Base-by-base conservation (phyloP, 2,797 vertebrate genomes). In the Garrulus glandarius region DNA sequence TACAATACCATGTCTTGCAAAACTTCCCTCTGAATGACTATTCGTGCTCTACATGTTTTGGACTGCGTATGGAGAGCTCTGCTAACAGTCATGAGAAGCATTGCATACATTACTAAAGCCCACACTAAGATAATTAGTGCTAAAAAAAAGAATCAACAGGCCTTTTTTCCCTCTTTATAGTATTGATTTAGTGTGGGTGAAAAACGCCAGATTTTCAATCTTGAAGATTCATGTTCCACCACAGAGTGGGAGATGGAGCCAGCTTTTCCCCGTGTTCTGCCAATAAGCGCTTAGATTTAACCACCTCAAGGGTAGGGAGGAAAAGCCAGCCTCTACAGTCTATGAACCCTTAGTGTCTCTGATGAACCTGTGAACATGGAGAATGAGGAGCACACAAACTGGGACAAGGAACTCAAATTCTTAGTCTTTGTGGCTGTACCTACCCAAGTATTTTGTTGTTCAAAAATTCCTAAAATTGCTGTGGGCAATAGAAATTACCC, bases 141-240 rank as follows among this genome's bases (percentile, higher is more conserved):
- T 82, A 92, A 94, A 91, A 92, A 91, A 92, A 89, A 77, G 22
- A 89, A 82, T 79, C 74, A 95, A 89, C 91, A 90, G 74, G 74
- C 53, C 39, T 60, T 79, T 90, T 76, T 36, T 2, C 11, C 61
- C 68, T 83, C 86, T 95, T 95, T 93, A 91, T 92, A 96, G 88
- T 91, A 92, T 64, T 95, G 78, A 97, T 77, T 94, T 95, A 93
- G 47, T 94, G 85, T 70, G 93, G 87, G 79, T 95, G 83, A 95
- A 87, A 95, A 95, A 87, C 5, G 52, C 89, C 94, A 95, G 94
- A 96, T 92, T 95, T 94, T 94, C 85, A 71, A 2, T 93, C 85
- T 53, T 84, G 44, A 76, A 93, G 74, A 95, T 84, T 79, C 89
- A 74, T 82, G 77, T 94, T 89, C 93, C 68, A 95, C 87, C 89